Percentiles rank a stretch among this genome's conserved stretches.
phyloP scores from a whole-genome alignment of 2,888 invertebrate genomes.

The Hirtodrosophila alboralis region DNA sequence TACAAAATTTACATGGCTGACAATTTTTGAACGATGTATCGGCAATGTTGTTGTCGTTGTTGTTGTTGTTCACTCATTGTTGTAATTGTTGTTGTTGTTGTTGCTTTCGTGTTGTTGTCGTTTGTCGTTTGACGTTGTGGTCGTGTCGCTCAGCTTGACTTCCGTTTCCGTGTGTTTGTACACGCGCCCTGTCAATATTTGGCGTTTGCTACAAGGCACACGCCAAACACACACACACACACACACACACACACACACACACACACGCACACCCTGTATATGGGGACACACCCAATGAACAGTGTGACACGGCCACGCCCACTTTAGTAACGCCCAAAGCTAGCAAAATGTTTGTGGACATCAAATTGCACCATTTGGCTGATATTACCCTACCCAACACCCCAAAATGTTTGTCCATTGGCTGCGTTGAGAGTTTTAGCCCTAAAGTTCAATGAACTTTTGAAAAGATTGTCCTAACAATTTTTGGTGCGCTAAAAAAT shows the following conservation, averaged over 20 bases:
- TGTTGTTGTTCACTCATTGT: conserved; percentile 13
- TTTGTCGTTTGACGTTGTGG: conserved; percentile 63
- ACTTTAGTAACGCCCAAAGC: conserved; percentile 19
- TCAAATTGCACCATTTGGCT: conserved; percentile 44
- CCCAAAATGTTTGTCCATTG: conserved; percentile 37
- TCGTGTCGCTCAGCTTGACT: conserved; percentile 71
- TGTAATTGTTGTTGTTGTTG: conserved; percentile 28
- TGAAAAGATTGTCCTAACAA: neutral
- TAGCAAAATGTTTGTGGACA: conserved; percentile 59
- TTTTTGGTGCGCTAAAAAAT: no score
- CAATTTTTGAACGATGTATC: conserved; percentile 76
- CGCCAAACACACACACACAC: conserved; percentile 45
- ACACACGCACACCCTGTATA: no score
- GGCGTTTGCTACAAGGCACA: conserved; percentile 69
- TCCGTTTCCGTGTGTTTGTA: conserved; percentile 70
- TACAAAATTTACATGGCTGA: conserved; percentile 78
- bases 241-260: no score
- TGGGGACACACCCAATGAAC: conserved; percentile 11
- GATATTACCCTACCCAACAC: no score
- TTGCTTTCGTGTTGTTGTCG: conserved; percentile 29
- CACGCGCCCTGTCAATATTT: conserved; percentile 77
- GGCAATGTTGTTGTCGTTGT: conserved; percentile 48
- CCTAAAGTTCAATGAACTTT: conserved; percentile 30
- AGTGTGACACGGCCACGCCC: conserved; percentile 29
- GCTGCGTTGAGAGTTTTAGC: neutral